Conservation (phyloP, 2,113 vertebrate genomes). For the Platichthys stellatus region DNA sequence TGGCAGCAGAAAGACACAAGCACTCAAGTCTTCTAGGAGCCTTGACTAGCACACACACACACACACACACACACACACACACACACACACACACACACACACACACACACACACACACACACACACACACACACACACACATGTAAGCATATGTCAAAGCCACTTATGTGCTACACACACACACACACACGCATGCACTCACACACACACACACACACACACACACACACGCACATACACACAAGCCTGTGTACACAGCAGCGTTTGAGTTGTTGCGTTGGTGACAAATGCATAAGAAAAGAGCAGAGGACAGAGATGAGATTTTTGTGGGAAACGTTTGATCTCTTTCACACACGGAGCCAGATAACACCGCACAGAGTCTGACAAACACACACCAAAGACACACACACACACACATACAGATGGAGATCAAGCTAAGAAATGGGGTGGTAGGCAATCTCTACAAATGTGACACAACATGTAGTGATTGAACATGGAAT, state of each 20-base stretch:
- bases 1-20: conserved; percentile 13
- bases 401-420: conserved; percentile 4
- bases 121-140: neutral
- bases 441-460: conserved; percentile 18
- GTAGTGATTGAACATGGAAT: conserved; percentile 25
- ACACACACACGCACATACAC: neutral
- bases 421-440: neutral
- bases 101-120: no score
- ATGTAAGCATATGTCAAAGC: no score
- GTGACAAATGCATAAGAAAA: conserved; percentile 58
- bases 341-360: conserved; percentile 57
- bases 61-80: conserved; percentile 14
- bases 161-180: no score
- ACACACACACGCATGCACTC: no score
- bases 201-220: conserved; percentile 16
- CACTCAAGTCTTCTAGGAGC: neutral
- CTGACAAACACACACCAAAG: conserved; percentile 6
- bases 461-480: conserved; percentile 32
- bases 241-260: conserved; percentile 40
- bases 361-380: neutral
- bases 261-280: conserved; percentile 67
- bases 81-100: no score
- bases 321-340: conserved; percentile 59
- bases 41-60: neutral
- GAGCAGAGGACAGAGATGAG: conserved; percentile 39